Conservation (phyloP, 2,113 vertebrate genomes). For the Rallus limicola region DNA sequence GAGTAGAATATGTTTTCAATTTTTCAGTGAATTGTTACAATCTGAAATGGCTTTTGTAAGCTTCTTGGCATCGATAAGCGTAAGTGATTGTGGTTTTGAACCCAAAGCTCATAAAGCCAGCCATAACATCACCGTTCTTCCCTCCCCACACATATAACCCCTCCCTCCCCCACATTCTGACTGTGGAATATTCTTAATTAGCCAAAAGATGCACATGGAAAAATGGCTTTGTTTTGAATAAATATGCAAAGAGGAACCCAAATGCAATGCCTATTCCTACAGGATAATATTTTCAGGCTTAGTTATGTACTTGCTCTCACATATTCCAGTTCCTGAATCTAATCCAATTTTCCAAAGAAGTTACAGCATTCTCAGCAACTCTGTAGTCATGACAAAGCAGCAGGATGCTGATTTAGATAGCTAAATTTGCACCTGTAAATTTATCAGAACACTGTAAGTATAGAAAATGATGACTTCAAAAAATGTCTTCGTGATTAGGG, state of each 20-base stretch:
- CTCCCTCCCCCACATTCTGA: background rate
- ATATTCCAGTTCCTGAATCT: background rate
- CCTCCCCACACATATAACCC: background rate
- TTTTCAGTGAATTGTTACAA: background rate
- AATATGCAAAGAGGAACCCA: background rate
- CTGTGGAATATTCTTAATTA: background rate
- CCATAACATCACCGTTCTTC: background rate
- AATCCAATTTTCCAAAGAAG: background rate
- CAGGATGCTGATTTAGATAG: background rate
- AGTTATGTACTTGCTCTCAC: background rate
- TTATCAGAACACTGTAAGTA: background rate
- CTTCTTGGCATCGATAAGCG: background rate
- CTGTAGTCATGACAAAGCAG: background rate
- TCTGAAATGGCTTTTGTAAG: background rate
- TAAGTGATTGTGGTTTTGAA: slow-evolving; percentile 10
- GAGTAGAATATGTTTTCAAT: slow-evolving; percentile 17
- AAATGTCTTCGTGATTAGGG: background rate
- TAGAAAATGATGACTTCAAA: background rate
- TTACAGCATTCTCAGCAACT: background rate
- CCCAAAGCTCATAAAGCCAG: background rate
- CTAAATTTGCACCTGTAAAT: slow-evolving; percentile 37
- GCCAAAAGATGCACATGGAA: background rate
- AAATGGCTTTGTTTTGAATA: background rate
- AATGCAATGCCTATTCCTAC: background rate
- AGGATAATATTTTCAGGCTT: background rate